Base-by-base conservation (phyloP, 2,113 vertebrate genomes). In the Galbula dea region DNA sequence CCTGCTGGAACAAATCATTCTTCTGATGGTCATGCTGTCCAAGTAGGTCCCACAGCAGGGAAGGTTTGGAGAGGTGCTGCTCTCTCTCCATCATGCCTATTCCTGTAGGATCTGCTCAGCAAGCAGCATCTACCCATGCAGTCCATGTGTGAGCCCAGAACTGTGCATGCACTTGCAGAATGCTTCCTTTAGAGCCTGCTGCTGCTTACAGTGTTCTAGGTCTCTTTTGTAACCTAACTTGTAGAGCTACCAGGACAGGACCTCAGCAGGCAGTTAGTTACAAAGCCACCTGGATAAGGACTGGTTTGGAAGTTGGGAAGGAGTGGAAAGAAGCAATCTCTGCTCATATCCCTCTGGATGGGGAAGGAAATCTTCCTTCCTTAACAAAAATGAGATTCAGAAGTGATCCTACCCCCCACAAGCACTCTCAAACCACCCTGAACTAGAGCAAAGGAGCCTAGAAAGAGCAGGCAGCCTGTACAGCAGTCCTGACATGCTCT, bases 271-370 rank as follows among this genome's bases (percentile, higher is more conserved):
- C 90, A 46, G 58, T 93, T 91, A 46, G 58, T 93, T 61, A 63
- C 41, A 89, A 36, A 84, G 55, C 30, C 75, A 67, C 46, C 43
- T 67, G 46, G 7, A 22, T 76, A 78, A 89, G 82, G 87, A 37
- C 37, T 77, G 30, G 51, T 96, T 88, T 96, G 95, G 91, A 96
- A 95, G 84, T 39, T 80, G 87, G 93, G 81, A 96, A 96, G 89
- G 78, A 96, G 92, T 95, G 94, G 94, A 94, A 83, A 72, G 49
- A 71, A 69, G 76, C 1, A 0, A 61, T 65, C n/a, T 93, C 67
- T 58, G 0, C 68, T 48, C 0, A 0, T 69, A 51, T 49, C 66
- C 91, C 36, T 26, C 54, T 91, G 93, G 88, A 74, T 55, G 23
- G 62, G 26, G 55, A 87, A 88, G 75, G 82, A 89, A 80, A 30